Evolutionary conservation across 2,888 invertebrate species (phyloP).

Genomic region (Leucozona laternaria): DNA sequence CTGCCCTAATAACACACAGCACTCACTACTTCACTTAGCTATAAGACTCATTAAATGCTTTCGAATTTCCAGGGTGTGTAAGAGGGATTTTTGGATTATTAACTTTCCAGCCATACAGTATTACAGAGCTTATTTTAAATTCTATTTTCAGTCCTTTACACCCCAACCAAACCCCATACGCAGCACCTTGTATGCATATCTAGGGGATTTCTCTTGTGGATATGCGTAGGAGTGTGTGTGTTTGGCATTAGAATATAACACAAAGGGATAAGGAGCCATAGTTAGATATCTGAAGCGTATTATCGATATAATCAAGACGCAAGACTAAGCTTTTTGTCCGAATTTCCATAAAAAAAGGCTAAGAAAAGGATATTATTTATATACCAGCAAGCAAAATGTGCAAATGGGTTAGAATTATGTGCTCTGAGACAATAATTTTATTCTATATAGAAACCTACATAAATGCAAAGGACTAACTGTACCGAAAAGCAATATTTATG

Average conservation of each 20-base stretch:
- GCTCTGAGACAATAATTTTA: not conserved
- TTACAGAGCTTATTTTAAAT: slow-evolving; percentile 59
- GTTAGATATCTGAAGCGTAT: slow-evolving; percentile 20
- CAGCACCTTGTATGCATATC: not conserved
- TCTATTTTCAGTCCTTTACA: slow-evolving; percentile 40
- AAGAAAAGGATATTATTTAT: slow-evolving; percentile 11
- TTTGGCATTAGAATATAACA: slow-evolving; percentile 11
- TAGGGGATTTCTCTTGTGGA: not conserved
- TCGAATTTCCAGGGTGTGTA: slow-evolving; percentile 23
- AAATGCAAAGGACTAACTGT: not conserved
- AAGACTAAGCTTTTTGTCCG: slow-evolving; percentile 7
- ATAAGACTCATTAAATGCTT: slow-evolving; percentile 52
- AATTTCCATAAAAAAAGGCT: slow-evolving; percentile 17
- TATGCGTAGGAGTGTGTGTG: not conserved
- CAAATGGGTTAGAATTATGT: slow-evolving; percentile 7
- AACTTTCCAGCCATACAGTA: slow-evolving; percentile 46
- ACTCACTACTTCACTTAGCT: slow-evolving; percentile 11
- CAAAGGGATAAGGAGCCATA: slow-evolving; percentile 5
- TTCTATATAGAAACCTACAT: not conserved
- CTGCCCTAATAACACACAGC: slow-evolving; percentile 8
- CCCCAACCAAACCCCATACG: not conserved
- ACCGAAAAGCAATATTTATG: not conserved
- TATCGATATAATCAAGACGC: slow-evolving; percentile 54
- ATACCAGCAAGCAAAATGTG: not conserved
- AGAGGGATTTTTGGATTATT: slow-evolving; percentile 68